A percentile compares a stretch with the other conserved stretches of the same genome.
These are phyloP conservation scores for Mionectes macconnelli DNA, from an alignment of 2,113 vertebrate genomes.

Conservation along the genomic window DNA sequence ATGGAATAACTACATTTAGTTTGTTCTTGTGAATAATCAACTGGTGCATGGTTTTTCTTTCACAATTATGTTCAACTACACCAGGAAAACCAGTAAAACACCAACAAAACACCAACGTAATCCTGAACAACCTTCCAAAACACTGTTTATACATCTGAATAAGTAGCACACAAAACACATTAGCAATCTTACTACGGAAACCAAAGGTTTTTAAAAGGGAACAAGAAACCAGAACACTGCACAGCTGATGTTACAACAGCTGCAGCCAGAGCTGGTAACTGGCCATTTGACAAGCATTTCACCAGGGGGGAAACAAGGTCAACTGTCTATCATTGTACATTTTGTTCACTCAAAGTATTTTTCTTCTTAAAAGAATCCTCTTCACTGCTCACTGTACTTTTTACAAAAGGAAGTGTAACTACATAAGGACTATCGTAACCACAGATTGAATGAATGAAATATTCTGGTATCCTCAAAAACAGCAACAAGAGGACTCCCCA, in stretches of 20 bases:
- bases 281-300: not conserved
- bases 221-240: not conserved
- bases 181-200: not conserved
- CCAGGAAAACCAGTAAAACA: not conserved
- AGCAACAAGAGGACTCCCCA: not conserved
- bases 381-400: not conserved
- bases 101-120: not conserved
- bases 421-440: not conserved
- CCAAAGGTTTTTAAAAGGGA: not conserved
- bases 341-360: not conserved
- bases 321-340: not conserved
- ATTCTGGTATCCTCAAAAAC: not conserved
- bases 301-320: not conserved
- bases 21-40: not conserved
- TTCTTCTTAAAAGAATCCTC: not conserved
- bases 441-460: not conserved
- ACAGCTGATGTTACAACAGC: not conserved
- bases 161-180: not conserved
- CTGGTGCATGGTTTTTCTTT: not conserved
- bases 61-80: not conserved
- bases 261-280: constrained; percentile 1
- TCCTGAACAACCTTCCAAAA: not conserved
- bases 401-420: not conserved
- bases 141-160: not conserved
- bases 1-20: not conserved